Evolutionary conservation across 1,140 invertebrate genomes (phyloP).

Genomic region (Bemisia tabaci): DNA sequence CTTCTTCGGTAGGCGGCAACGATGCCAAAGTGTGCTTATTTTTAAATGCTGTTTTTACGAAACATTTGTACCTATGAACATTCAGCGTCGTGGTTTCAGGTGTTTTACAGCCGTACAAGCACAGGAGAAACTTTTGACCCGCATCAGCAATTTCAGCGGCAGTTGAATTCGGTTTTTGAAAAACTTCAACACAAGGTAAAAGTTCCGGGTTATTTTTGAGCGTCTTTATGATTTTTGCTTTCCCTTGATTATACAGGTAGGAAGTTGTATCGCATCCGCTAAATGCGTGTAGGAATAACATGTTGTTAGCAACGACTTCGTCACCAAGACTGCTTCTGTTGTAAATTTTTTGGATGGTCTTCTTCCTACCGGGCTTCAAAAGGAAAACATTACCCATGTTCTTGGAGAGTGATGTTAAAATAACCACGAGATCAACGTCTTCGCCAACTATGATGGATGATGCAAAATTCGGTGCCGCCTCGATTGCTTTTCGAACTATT

Average conservation of each 20-base stretch:
- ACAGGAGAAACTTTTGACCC: slow-evolving; percentile 1
- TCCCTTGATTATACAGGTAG: slow-evolving; percentile 14
- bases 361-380: slow-evolving; percentile 7
- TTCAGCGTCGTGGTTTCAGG: slow-evolving; percentile 1
- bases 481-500: neutral
- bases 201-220: slow-evolving; percentile 8
- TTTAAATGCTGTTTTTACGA: slow-evolving; percentile 2
- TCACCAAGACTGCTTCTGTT: slow-evolving; percentile 1
- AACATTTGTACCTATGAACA: slow-evolving; percentile 4
- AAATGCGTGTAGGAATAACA: slow-evolving; percentile 18
- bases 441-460: slow-evolving; percentile 14
- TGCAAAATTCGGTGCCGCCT: neutral
- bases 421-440: slow-evolving; percentile 17
- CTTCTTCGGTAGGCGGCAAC: slow-evolving; percentile 15
- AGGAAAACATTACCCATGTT: slow-evolving; percentile 6
- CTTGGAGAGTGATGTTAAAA: slow-evolving; percentile 8
- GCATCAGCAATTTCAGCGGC: slow-evolving; percentile 5
- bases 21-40: slow-evolving; percentile 4
- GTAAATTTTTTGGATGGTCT: slow-evolving; percentile 1
- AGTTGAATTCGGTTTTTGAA: slow-evolving; percentile 3
- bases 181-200: slow-evolving; percentile 1
- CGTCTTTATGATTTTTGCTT: slow-evolving; percentile 12
- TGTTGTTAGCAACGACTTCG: neutral
- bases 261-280: slow-evolving; percentile 19
- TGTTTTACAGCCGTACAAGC: slow-evolving; percentile 3